Conservation (phyloP, 2,888 invertebrate genomes). For the Zygothrica quintamaculata region DNA sequence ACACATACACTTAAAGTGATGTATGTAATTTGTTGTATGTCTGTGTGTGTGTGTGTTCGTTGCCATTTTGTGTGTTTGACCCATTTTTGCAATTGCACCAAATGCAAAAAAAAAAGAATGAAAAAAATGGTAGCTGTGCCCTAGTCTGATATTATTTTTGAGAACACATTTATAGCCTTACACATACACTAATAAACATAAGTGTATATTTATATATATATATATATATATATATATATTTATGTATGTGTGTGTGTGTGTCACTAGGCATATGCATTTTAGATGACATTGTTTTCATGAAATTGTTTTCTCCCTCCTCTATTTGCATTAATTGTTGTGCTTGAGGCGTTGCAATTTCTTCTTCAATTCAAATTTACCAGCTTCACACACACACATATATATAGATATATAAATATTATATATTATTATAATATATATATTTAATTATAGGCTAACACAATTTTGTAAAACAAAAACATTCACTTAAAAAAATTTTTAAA, state of each 20-base stretch:
- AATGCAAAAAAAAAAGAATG: conserved; percentile 9
- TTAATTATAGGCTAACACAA: neutral
- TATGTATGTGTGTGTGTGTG: neutral
- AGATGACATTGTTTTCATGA: conserved; percentile 34
- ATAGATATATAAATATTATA: neutral
- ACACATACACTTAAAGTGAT: conserved; percentile 8
- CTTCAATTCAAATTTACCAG: neutral
- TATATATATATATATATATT: neutral
- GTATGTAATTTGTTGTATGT: conserved; percentile 13
- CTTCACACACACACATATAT: conserved; percentile 1
- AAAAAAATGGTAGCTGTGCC: conserved; percentile 26
- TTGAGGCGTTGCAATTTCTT: conserved; percentile 10
- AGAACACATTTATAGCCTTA: conserved; percentile 17
- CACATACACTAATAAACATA: conserved; percentile 2
- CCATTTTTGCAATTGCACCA: conserved; percentile 47
- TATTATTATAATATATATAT: neutral
- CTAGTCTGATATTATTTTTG: conserved; percentile 21
- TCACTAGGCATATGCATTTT: conserved; percentile 12
- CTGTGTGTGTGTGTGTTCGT: too few relatives aligned
- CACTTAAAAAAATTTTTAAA: neutral
- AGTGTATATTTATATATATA: too few relatives aligned
- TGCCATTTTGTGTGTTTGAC: conserved; percentile 57
- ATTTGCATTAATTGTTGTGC: conserved; percentile 20
- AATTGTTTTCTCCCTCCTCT: conserved; percentile 1
- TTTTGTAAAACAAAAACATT: neutral